These are phyloP conservation scores for Aphelocoma californica DNA, from an alignment of 2,797 vertebrate species.

Conservation along the genomic window DNA sequence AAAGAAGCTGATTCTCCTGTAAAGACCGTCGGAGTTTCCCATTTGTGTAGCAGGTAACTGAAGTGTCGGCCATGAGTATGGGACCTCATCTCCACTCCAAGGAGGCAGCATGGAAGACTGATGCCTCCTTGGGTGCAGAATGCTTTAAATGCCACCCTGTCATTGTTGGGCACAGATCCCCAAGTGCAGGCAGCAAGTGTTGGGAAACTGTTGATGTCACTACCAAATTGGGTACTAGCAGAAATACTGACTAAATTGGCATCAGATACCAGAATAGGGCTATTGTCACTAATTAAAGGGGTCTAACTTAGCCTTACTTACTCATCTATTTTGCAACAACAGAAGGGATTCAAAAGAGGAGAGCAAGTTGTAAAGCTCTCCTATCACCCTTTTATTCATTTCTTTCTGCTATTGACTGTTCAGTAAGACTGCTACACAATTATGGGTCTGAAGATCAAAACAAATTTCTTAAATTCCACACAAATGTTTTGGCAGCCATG, in stretches of 20 bases:
- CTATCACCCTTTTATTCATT: background rate
- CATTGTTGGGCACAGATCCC: background rate
- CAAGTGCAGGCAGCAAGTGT: background rate
- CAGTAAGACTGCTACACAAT: background rate
- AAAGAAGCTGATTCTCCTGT: background rate
- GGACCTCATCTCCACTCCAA: background rate
- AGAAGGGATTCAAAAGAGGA: background rate
- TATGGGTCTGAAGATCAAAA: slow-evolving; percentile 31
- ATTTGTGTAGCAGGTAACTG: background rate
- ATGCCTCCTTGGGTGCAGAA: background rate
- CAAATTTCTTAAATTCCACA: slow-evolving; percentile 32
- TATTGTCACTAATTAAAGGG: slow-evolving; percentile 1
- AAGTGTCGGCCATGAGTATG: background rate
- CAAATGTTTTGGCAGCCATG: slow-evolving; percentile 29
- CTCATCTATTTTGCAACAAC: background rate
- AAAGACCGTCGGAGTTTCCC: rapidly evolving
- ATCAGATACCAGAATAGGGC: background rate
- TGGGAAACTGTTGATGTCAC: background rate
- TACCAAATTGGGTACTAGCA: background rate
- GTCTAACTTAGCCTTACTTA: background rate
- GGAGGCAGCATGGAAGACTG: background rate
- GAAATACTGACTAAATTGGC: background rate
- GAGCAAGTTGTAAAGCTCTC: background rate
- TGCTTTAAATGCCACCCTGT: background rate
- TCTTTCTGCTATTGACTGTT: background rate